Evolutionary conservation across 2,797 vertebrate species (phyloP).

Genomic region (Sebastes kiyomatsui): DNA sequence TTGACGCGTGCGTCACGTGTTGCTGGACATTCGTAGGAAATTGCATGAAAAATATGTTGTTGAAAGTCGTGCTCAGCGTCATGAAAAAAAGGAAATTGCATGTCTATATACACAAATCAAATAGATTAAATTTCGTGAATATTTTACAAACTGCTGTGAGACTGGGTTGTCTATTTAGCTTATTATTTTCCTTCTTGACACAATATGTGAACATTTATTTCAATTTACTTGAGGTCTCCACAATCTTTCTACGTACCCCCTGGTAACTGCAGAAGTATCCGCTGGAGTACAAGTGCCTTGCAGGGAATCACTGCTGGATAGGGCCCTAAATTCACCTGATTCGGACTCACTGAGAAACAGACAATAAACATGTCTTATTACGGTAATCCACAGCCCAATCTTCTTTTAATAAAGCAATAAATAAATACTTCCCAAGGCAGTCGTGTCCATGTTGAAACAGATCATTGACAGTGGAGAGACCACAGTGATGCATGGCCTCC

Average conservation of each 20-base stretch:
- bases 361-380: not conserved
- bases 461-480: not conserved
- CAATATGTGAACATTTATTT: not conserved
- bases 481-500: conserved; percentile 8
- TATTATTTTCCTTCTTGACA: not conserved
- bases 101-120: too few species aligned
- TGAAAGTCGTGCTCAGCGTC: too few species aligned
- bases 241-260: not conserved
- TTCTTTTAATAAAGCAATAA: not conserved
- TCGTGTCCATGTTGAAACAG: not conserved
- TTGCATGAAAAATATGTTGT: too few species aligned
- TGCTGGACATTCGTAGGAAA: too few species aligned
- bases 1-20: too few species aligned
- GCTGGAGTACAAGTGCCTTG: not conserved
- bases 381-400: not conserved
- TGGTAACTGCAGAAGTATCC: not conserved
- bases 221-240: too few species aligned
- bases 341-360: not conserved
- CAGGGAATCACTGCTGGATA: not conserved
- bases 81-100: too few species aligned
- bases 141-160: not conserved
- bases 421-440: not conserved
- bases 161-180: not conserved
- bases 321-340: not conserved
- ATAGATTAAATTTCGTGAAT: too few species aligned